Base-by-base conservation (phyloP, 1,140 invertebrate genomes). In the Delia radicum region DNA sequence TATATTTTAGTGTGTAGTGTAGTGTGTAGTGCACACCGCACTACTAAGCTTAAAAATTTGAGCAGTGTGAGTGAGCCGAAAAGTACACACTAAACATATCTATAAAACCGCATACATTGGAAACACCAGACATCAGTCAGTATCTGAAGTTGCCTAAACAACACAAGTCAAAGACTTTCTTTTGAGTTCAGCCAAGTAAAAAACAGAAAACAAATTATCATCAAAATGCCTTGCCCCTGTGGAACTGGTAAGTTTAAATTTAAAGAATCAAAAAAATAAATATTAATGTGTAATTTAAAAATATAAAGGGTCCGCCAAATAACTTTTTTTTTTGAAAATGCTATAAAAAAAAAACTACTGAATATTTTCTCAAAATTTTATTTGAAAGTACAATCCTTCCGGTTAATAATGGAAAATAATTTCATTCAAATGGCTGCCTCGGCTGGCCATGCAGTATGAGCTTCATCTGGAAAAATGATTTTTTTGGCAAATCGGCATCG, bases 81-180 rank as follows among this genome's bases (percentile, higher is more conserved):
- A 8, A 55, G n/a, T 55, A 7, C 8, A 10, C 10, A 21, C 2
- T 6, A 55, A 2, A 91, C 80, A 91, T 94, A 61, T 48, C 37
- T 75, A 75, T 75, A 75, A 75, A 75, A 75, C 65, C 74, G 55
- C 27, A 61, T 37, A 12, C 65, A 69, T 5, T 37, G 12, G n/a
- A 10, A 10, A 21, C n/a, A 33, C n/a, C 26, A 8, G 21, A 21
- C 31, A 69, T 33, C 65, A 69, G 31, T 69, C 31, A 37, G 8
- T 10, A 21, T 2, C 10, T 8, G 10, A 55, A 55, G 48, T 55
- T 55, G 48, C 48, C n/a, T 55, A 55, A 55, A 55, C 48, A 21
- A 55, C 48, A 55, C 18, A n/a, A 55, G 8, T 5, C 24, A 6
- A 55, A 55, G 21, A 55, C 48, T 55, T 31, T 31, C 21, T 74